These are phyloP conservation scores for Philonicus albiceps DNA, from an alignment of 2,888 invertebrate genomes.

Conservation along the genomic window DNA sequence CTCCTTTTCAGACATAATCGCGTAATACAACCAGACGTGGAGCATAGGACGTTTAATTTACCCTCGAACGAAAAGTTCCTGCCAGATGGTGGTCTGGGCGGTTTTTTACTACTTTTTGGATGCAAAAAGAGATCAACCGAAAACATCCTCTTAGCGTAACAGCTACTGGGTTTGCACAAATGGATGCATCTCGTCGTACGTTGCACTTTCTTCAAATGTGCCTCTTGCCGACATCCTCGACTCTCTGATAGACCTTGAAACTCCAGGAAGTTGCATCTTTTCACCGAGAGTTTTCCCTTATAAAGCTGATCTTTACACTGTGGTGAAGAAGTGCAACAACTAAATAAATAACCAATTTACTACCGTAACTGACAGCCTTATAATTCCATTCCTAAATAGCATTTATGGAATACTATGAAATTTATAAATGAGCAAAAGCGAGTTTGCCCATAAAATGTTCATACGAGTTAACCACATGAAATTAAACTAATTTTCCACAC, in stretches of 20 bases:
- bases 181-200: conserved; percentile 30
- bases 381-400: not conserved
- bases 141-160: conserved; percentile 31
- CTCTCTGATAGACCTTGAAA: conserved; percentile 13
- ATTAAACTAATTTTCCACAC: not conserved
- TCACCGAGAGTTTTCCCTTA: not conserved
- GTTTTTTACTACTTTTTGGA: conserved; percentile 28
- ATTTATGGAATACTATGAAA: not conserved
- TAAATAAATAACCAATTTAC: not conserved
- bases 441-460: not conserved
- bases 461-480: not conserved
- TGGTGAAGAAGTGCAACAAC: not conserved
- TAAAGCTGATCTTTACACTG: not conserved
- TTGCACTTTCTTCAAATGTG: conserved; percentile 15
- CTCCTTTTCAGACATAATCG: conserved; percentile 41
- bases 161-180: conserved; percentile 37
- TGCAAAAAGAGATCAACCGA: conserved; percentile 37
- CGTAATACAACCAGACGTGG: conserved; percentile 37
- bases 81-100: conserved; percentile 37
- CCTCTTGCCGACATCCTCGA: not conserved
- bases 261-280: conserved; percentile 25
- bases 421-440: not conserved
- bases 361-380: not conserved
- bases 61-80: conserved; percentile 34
- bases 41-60: conserved; percentile 33